Evolutionary conservation across 2,113 vertebrate genomes (phyloP).

Genomic region (Muntiacus muntjak): DNA sequence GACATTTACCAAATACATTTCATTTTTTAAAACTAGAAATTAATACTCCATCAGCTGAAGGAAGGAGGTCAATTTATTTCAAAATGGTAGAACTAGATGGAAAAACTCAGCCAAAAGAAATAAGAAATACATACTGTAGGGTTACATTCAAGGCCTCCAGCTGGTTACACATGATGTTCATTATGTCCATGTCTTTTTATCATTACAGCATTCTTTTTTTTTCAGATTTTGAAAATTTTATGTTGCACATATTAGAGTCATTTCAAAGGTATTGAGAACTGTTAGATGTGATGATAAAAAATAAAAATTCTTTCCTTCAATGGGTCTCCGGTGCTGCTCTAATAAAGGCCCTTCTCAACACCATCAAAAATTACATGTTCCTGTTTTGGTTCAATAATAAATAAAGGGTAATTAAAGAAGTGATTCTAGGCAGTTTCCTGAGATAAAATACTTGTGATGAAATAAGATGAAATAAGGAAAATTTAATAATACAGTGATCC

Average conservation of each 20-base stretch:
- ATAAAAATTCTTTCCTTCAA: background rate
- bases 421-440: conserved; percentile 5
- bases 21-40: background rate
- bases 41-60: background rate
- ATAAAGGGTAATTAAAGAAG: conserved; percentile 33
- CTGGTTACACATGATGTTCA: background rate
- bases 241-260: background rate
- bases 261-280: conserved; percentile 32
- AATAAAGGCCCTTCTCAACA: background rate
- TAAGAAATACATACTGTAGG: background rate
- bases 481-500: conserved; percentile 1
- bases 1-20: background rate
- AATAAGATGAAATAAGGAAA: conserved; percentile 21
- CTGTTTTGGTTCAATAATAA: conserved; percentile 10
- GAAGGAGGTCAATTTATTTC: background rate
- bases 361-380: background rate
- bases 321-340: background rate
- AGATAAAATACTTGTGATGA: conserved; percentile 27
- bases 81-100: background rate
- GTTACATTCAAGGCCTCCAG: background rate
- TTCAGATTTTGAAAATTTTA: conserved; percentile 12
- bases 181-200: background rate
- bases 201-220: background rate
- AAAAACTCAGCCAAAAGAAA: background rate
- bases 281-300: background rate